phyloP scores from a whole-genome alignment of 2,888 invertebrate genomes.

The Petrolisthes manimaculis region DNA sequence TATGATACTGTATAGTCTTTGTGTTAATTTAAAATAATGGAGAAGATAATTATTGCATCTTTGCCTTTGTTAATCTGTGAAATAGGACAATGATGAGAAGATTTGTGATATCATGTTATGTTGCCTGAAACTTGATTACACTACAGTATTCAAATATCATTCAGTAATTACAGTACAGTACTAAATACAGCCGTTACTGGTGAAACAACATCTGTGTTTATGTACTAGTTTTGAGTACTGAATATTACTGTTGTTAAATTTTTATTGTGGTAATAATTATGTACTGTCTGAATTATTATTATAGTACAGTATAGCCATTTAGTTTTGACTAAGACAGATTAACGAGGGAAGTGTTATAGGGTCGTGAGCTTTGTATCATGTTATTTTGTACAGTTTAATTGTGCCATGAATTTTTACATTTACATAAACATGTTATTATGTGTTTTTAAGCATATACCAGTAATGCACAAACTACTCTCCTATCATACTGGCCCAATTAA shows the following conservation, averaged over 20 bases:
- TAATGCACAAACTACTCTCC: constrained; percentile 49
- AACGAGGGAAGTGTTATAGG: constrained; percentile 46
- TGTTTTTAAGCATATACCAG: constrained; percentile 53
- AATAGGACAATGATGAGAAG: not conserved
- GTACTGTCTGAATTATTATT: too few species aligned
- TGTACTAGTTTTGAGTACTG: too few species aligned
- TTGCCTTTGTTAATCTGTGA: constrained; percentile 46
- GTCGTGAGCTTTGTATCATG: constrained; percentile 53
- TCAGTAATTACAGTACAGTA: too few species aligned
- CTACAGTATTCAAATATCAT: too few species aligned
- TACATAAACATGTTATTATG: constrained; percentile 54
- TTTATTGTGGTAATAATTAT: too few species aligned
- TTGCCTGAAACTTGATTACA: too few species aligned
- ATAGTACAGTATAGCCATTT: too few species aligned
- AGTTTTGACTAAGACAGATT: constrained; percentile 28
- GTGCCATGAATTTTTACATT: constrained; percentile 62
- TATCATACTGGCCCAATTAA: constrained; percentile 35
- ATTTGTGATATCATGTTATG: not conserved
- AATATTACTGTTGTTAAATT: too few species aligned
- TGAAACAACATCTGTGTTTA: too few species aligned
- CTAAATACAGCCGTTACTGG: too few species aligned
- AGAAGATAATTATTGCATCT: constrained; percentile 5
- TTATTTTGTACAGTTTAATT: constrained; percentile 55
- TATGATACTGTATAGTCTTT: not conserved
- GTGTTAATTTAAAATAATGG: not conserved